Conservation (phyloP, 2,888 invertebrate genomes). For the Isoperla grammatica region DNA sequence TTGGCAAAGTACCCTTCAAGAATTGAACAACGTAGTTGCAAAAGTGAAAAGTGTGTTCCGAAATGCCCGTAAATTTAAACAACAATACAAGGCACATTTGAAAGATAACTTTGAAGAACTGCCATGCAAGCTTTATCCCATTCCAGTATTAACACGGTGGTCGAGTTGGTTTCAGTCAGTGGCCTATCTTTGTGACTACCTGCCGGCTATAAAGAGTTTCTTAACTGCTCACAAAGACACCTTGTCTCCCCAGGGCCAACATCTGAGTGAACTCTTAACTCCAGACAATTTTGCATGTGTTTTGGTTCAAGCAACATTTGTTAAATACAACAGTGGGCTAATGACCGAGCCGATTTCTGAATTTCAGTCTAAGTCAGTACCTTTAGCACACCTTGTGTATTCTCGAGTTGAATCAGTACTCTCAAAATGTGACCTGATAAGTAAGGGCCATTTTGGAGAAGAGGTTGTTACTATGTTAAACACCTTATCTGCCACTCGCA, state of each 20-base stretch:
- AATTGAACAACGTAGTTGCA: background rate
- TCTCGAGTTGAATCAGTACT: background rate
- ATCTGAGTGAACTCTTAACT: constrained; percentile 2
- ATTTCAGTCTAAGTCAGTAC: constrained; percentile 1
- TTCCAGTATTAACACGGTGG: constrained; percentile 3
- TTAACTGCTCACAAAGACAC: background rate
- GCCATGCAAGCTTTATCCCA: background rate
- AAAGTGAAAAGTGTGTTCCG: background rate
- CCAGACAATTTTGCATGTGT: background rate
- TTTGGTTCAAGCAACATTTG: background rate
- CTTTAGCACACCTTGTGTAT: background rate
- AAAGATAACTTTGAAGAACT: background rate
- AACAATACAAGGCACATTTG: background rate
- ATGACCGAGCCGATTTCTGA: background rate
- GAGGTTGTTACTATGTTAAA: background rate
- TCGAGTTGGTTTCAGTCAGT: constrained; percentile 6
- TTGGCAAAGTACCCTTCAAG: background rate
- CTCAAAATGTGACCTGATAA: background rate
- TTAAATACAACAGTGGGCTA: background rate
- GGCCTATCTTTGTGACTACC: background rate
- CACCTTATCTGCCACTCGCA: background rate
- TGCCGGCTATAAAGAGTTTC: constrained; percentile 4
- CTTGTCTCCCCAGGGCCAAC: constrained; percentile 2
- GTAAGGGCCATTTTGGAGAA: background rate
- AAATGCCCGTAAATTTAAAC: background rate